phyloP scores from a whole-genome alignment of 2,797 vertebrate genomes.

The Cryptoblepharus egeriae region DNA sequence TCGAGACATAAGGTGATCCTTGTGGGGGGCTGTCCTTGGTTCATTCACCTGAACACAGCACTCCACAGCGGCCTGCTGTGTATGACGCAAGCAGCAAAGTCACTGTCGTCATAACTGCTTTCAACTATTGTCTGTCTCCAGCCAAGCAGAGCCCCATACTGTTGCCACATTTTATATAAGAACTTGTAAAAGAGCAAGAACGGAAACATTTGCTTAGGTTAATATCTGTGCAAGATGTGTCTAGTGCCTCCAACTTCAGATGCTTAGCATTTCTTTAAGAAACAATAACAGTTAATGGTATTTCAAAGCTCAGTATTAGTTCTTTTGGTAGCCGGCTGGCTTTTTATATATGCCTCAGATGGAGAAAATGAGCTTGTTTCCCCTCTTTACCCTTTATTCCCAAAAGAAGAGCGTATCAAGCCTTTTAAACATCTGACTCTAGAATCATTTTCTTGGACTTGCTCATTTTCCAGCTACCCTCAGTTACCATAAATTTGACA shows the following conservation, averaged over 20 bases:
- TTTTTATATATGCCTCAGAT: not conserved
- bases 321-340: not conserved
- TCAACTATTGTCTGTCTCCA: not conserved
- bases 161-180: constrained; percentile 52
- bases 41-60: too few relatives aligned
- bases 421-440: not conserved
- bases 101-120: not conserved
- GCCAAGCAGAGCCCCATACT: not conserved
- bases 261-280: constrained; percentile 22
- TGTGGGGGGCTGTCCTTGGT: too few relatives aligned
- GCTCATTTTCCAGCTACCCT: not conserved
- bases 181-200: constrained; percentile 46
- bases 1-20: too few relatives aligned
- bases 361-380: constrained; percentile 1
- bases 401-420: constrained; percentile 8
- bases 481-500: not conserved
- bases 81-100: not conserved
- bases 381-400: constrained; percentile 1
- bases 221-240: not conserved
- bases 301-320: constrained; percentile 30
- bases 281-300: constrained; percentile 19
- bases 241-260: constrained; percentile 17
- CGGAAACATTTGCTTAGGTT: constrained; percentile 31
- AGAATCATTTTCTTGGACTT: not conserved
- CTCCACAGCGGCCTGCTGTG: not conserved